A percentile compares a stretch with the other conserved stretches of the same genome.
phyloP scores from a whole-genome alignment of 1,140 invertebrate species.

The Musca vetustissima region DNA sequence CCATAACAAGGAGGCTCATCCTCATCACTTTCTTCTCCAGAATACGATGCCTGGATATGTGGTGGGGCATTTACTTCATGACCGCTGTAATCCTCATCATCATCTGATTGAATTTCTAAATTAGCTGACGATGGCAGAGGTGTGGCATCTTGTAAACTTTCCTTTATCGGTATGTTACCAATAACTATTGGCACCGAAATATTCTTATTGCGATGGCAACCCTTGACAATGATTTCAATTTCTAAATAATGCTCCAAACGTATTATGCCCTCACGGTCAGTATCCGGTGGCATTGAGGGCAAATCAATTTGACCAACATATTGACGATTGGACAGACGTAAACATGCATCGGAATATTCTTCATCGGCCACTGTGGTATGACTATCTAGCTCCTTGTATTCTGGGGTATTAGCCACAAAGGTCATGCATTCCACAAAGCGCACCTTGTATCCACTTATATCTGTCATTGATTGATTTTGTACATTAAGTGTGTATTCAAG shows the following conservation, averaged over 20 bases:
- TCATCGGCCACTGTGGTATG: slow-evolving; percentile 26
- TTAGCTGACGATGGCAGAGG: too few species aligned
- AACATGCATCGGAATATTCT: slow-evolving; percentile 30
- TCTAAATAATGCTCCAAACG: slow-evolving; percentile 31
- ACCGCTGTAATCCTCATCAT: neutral
- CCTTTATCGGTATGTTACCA: slow-evolving; percentile 40
- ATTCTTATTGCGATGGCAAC: slow-evolving; percentile 35
- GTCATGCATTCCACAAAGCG: slow-evolving; percentile 30
- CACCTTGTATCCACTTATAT: slow-evolving; percentile 35
- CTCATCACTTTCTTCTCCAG: too few species aligned
- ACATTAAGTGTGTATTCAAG: slow-evolving; percentile 36
- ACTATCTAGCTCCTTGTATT: slow-evolving; percentile 26
- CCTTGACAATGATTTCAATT: slow-evolving; percentile 34
- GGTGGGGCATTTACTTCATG: neutral
- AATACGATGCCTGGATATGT: too few species aligned
- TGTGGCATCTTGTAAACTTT: slow-evolving; percentile 36
- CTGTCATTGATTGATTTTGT: slow-evolving; percentile 40
- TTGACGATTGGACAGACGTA: slow-evolving; percentile 35
- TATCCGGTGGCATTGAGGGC: slow-evolving; percentile 47
- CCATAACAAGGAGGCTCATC: slow-evolving; percentile 45
- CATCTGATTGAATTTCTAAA: neutral
- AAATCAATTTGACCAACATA: slow-evolving; percentile 35
- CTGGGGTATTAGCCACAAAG: slow-evolving; percentile 33
- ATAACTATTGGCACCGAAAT: slow-evolving; percentile 36
- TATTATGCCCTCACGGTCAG: slow-evolving; percentile 47